These are phyloP conservation scores for Gracilinanus agilis DNA, from an alignment of 2,113 vertebrate species.

Conservation along the genomic window DNA sequence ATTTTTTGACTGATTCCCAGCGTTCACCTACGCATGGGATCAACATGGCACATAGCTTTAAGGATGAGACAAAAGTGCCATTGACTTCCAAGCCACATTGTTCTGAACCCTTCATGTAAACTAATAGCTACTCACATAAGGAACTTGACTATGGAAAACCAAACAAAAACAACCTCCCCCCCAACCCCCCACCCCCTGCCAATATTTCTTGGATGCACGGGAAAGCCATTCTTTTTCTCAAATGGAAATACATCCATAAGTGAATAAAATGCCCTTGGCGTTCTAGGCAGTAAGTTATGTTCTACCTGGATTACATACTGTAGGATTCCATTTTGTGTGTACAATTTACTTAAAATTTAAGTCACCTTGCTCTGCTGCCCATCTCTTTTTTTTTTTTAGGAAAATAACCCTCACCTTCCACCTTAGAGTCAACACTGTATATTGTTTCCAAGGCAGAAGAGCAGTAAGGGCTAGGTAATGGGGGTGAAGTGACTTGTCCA, in stretches of 20 bases:
- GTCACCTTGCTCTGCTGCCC: background rate
- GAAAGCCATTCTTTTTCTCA: background rate
- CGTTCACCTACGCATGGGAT: background rate
- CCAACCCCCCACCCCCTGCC: too few relatives aligned
- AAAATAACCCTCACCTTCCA: too few relatives aligned
- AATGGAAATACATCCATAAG: background rate
- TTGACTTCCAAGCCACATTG: background rate
- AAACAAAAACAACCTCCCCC: background rate
- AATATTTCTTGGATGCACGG: background rate
- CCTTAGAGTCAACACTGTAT: too few relatives aligned
- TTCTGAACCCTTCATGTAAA: background rate
- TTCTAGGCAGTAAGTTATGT: background rate
- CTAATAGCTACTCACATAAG: background rate
- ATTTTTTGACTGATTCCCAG: background rate
- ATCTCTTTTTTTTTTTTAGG: too few relatives aligned
- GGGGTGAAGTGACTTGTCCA: too few relatives aligned
- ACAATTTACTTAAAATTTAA: background rate
- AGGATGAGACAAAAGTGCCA: background rate
- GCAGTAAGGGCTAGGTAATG: too few relatives aligned
- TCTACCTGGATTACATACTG: background rate
- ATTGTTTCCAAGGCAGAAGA: too few relatives aligned
- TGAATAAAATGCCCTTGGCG: background rate
- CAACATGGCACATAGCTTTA: background rate
- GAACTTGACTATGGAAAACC: background rate
- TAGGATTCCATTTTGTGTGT: background rate